A percentile compares a stretch with the other conserved stretches of the same genome.
phyloP scores from a whole-genome alignment of 2,797 vertebrate species.

The Lateolabrax maculatus region DNA sequence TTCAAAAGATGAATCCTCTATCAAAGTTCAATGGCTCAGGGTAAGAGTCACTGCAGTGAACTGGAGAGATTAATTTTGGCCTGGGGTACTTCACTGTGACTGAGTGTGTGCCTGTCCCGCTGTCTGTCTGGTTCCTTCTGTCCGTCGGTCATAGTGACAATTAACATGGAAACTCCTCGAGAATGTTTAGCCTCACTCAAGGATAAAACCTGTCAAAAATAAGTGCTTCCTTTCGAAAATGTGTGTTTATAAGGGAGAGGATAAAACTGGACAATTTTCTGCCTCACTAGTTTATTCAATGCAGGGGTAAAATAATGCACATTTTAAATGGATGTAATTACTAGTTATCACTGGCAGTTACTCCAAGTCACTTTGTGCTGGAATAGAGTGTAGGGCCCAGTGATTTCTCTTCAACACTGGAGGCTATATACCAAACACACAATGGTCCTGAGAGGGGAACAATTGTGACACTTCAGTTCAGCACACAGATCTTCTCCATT shows the following conservation, averaged over 20 bases:
- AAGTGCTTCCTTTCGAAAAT: slow-evolving; percentile 78
- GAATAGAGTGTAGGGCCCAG: slow-evolving; percentile 77
- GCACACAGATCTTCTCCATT: slow-evolving; percentile 58
- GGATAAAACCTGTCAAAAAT: slow-evolving; percentile 81
- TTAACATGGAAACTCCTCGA: slow-evolving; percentile 73
- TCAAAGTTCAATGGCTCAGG: slow-evolving; percentile 70
- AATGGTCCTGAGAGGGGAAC: slow-evolving; percentile 56
- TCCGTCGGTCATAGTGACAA: slow-evolving; percentile 70
- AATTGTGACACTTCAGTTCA: slow-evolving; percentile 48
- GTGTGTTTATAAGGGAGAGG: slow-evolving; percentile 83
- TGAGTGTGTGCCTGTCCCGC: slow-evolving; percentile 51
- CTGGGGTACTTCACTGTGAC: slow-evolving; percentile 59
- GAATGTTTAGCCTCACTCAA: slow-evolving; percentile 81
- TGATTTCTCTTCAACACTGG: slow-evolving; percentile 71
- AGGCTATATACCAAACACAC: slow-evolving; percentile 64
- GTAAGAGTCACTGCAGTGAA: slow-evolving; percentile 70
- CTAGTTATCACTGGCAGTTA: slow-evolving; percentile 87
- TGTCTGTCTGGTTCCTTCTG: slow-evolving; percentile 54
- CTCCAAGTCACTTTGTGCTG: slow-evolving; percentile 79
- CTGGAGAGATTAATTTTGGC: slow-evolving; percentile 76
- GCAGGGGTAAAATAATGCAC: slow-evolving; percentile 88
- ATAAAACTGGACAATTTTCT: slow-evolving; percentile 90
- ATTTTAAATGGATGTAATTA: slow-evolving; percentile 91
- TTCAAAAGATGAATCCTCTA: slow-evolving; percentile 78
- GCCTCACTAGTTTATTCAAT: slow-evolving; percentile 90